Evolutionary conservation across 2,113 vertebrate species (phyloP).

Genomic region (Collichthys lucidus): DNA sequence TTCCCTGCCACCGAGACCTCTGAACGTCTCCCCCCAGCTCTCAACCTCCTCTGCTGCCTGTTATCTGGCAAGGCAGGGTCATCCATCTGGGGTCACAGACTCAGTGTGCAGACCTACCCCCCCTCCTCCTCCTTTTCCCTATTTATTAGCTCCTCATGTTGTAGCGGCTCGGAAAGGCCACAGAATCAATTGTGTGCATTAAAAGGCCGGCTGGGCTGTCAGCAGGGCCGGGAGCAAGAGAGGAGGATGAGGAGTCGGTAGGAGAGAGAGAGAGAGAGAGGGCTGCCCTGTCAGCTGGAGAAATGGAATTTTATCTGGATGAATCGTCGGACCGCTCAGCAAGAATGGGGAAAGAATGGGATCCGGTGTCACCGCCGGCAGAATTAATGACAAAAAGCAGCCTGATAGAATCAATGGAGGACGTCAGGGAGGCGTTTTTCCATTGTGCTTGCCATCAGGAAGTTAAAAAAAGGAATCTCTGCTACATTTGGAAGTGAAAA

Average conservation of each 20-base stretch:
- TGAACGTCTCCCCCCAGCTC: neutral
- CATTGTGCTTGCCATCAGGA: conserved; percentile 35
- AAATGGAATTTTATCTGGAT: conserved; percentile 71
- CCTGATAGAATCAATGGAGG: conserved; percentile 30
- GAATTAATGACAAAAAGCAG: conserved; percentile 57
- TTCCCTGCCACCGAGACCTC: neutral
- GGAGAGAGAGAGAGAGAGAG: conserved; percentile 3
- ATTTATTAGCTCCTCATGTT: conserved; percentile 73
- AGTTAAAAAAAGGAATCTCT: conserved; percentile 20
- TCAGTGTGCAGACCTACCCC: conserved; percentile 18
- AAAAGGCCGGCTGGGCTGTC: conserved; percentile 56
- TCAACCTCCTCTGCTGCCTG: conserved; percentile 32
- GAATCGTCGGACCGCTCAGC: conserved; percentile 38
- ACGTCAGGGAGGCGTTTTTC: conserved; percentile 10
- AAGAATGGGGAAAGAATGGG: conserved; percentile 41
- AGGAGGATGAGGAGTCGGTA: neutral
- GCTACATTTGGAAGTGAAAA: conserved; percentile 31
- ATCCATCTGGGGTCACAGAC: conserved; percentile 65
- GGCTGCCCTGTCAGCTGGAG: conserved; percentile 56
- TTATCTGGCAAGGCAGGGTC: conserved; percentile 54
- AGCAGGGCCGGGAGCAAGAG: conserved; percentile 33
- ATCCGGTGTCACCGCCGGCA: conserved; percentile 16
- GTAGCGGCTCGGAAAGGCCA: conserved; percentile 61
- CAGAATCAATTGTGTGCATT: conserved; percentile 74
- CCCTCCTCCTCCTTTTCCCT: neutral